These are phyloP conservation scores for Delphinus delphis DNA, from an alignment of 2,113 vertebrate genomes.

Conservation along the genomic window DNA sequence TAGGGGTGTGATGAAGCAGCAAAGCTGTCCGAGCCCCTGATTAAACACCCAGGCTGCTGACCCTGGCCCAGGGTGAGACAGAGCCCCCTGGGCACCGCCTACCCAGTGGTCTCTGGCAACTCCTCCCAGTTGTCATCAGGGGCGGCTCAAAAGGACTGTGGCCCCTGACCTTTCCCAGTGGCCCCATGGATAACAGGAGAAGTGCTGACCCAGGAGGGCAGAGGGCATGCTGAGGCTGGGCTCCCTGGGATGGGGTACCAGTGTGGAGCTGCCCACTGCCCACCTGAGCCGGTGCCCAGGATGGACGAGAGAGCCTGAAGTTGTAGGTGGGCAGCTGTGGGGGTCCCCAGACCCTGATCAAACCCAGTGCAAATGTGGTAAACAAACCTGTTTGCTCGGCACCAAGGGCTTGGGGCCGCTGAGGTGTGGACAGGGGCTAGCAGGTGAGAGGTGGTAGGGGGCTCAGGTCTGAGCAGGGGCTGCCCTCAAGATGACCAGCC, in stretches of 20 bases:
- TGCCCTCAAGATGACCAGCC: not conserved
- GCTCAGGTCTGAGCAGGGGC: not conserved
- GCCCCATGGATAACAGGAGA: not conserved
- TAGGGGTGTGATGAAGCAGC: not conserved
- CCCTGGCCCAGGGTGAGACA: not conserved
- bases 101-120: not conserved
- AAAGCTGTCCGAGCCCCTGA: not conserved
- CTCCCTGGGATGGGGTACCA: not conserved
- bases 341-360: not conserved
- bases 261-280: not conserved
- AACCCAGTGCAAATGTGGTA: not conserved
- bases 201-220: not conserved
- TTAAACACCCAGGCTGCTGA: not conserved
- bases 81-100: too few species aligned
- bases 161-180: not conserved
- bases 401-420: not conserved
- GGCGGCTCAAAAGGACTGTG: accelerated
- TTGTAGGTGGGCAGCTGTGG: not conserved
- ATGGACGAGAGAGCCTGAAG: too few species aligned
- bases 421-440: not conserved
- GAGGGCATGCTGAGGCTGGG: not conserved
- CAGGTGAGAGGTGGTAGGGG: accelerated
- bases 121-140: not conserved
- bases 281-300: too few species aligned
- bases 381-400: not conserved